Base-by-base conservation (phyloP, 1,140 invertebrate species). In the Calephelis virginiensis region DNA sequence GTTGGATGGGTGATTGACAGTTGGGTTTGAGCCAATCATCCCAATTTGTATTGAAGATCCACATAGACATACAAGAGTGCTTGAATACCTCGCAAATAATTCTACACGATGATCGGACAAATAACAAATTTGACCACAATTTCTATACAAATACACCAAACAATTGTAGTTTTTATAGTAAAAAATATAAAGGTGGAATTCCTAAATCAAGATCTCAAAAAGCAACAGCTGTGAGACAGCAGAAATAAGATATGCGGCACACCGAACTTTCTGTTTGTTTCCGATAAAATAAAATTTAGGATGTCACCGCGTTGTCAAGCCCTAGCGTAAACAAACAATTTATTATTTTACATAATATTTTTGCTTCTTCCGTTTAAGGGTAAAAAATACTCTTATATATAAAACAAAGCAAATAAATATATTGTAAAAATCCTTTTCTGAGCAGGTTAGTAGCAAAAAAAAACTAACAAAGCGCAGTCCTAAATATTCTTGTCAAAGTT, bases 1-100 rank as follows among this genome's bases (percentile, higher is more conserved):
- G 77, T 81, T 59, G 62, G 66, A n/a, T 61, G 63, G 67, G n/a
- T 86, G 83, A 87, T 85, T 86, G 86, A 86, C 86, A 84, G 80
- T 71, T 74, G 74, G 76, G 79, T 74, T 72, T 74, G 70, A 72
- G 74, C 75, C 80, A 78, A 78, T 79, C 78, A 80, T 74, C 68
- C 73, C 80, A 86, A 86, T 87, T 86, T 85, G 82, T 85, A 80
- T 73, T 70, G 67, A 77, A 70, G 70, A 69, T 73, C 71, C 62
- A 69, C 69, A 72, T 61, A 45, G 59, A 72, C 70, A 67, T 67
- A 75, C 73, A 70, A 75, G 75, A 65, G 68, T 74, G 65, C 74
- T 77, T 72, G 66, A 81, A 77, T 73, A 69, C 69, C 71, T 74
- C 70, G 75, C 74, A 69, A 73, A 77, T 76, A 76, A 76, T 78